Evolutionary conservation across 2,113 vertebrate species (phyloP), one percentile per base, ranked within the genome.

Genomic region (Gulo gulo): DNA sequence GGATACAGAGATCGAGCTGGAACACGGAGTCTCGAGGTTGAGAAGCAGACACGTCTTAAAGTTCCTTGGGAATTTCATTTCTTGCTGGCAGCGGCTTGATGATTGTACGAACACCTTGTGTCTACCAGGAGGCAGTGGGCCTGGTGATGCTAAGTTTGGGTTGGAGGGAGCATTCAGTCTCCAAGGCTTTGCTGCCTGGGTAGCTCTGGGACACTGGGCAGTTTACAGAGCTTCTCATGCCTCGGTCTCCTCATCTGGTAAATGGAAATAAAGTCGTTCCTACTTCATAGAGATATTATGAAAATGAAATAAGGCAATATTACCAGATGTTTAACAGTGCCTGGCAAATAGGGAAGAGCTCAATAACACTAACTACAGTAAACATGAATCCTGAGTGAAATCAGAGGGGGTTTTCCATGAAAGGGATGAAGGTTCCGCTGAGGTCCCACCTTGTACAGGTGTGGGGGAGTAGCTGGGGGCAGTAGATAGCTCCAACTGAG

Each of bases 231-330:
- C 24, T 84, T 88, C 76, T 83, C 3, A 1, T 55, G n/a, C 39
- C 79, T 95, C 88, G 57, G 31, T 93, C 87, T 96, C 24, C 83
- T 93, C 47, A 82, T 50, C 52, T 67, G 13, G 18, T 47, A 93
- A 94, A 88, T 83, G 85, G 45, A 88, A 29, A 7, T 89, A 74
- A 95, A 93, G n/a, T 24, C 23, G n/a, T 45, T 21, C 8, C 57
- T 4, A n/a, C 59, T 74, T 47, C 42, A 76, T 39, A 63, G 88
- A 4, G 21, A 6, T 21, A 52, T 29, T 86, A 13, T 87, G 50
- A 85, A 39, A 74, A 73, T 47, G 9, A 97, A 91, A 63, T 67
- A 55, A 61, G 36, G 4, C 21, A 52, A 65, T 2, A 42, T 8
- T 39, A 65, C 71, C 69, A 69, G 63, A 45, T 90, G 16, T 80